Conservation (phyloP, 1,140 invertebrate genomes). For the Cherax quadricarinatus region DNA sequence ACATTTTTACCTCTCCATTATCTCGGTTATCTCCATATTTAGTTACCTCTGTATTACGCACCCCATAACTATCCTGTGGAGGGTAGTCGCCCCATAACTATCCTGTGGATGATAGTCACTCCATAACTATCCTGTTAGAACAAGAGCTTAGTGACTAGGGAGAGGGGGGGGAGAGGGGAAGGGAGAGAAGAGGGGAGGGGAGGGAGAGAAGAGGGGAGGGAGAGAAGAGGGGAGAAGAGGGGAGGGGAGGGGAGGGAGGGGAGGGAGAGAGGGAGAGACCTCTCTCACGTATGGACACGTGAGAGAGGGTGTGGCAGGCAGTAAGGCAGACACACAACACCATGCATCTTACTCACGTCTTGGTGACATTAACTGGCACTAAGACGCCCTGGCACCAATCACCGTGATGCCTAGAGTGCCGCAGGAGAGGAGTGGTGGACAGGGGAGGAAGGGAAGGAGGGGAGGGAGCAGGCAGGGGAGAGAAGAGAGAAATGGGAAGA, state of each 20-base stretch:
- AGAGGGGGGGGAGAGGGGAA: neutral
- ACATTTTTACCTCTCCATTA: too few species aligned
- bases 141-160: neutral
- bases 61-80: too few species aligned
- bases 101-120: too few species aligned
- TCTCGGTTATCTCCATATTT: too few species aligned
- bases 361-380: neutral
- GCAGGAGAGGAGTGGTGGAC: neutral
- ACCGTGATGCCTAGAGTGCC: neutral
- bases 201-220: neutral
- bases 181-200: neutral
- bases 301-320: neutral
- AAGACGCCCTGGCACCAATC: constrained; percentile 4
- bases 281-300: neutral
- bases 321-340: neutral
- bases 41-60: too few species aligned
- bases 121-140: too few species aligned
- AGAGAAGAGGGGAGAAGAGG: neutral
- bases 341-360: neutral
- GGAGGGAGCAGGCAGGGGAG: neutral
- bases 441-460: too few species aligned
- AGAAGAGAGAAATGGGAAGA: neutral
- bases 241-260: neutral
- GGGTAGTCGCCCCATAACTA: too few species aligned
- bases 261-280: neutral